These are phyloP conservation scores for Cliona cf. orientalis DNA, from an alignment of 37 sponge, comb jelly and placozoan species.

Conservation along the genomic window DNA sequence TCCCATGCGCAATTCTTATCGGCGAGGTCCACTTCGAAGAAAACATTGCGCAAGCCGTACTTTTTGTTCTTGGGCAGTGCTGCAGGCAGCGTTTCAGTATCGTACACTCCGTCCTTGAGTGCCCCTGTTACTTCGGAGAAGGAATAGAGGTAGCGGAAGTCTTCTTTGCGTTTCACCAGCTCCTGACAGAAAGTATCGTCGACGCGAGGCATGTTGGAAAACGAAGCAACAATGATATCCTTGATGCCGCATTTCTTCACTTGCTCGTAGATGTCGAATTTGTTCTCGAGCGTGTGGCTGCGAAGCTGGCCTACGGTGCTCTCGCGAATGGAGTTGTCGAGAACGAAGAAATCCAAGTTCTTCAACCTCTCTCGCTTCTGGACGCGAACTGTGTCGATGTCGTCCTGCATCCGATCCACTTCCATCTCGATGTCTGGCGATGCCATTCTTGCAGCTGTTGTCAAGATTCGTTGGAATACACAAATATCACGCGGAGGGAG, in stretches of 20 bases:
- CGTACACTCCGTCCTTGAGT: constrained; percentile 37
- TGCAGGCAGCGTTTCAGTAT: constrained; percentile 66
- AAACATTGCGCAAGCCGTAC: constrained; percentile 61
- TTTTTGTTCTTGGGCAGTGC: constrained; percentile 70
- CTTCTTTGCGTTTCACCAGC: constrained; percentile 54
- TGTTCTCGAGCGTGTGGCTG: constrained; percentile 86
- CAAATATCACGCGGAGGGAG: too few species aligned
- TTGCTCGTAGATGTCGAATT: constrained; percentile 67
- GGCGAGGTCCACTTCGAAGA: constrained; percentile 79
- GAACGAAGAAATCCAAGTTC: constrained; percentile 74
- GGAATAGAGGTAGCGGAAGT: constrained; percentile 52
- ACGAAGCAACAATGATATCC: constrained; percentile 82
- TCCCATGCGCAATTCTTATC: constrained; percentile 48
- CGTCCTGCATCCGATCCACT: too few species aligned
- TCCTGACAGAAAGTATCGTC: constrained; percentile 79
- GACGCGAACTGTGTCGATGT: constrained; percentile 1
- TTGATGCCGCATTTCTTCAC: constrained; percentile 77
- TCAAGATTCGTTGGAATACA: too few species aligned
- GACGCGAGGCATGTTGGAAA: constrained; percentile 73
- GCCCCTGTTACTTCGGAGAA: constrained; percentile 77
- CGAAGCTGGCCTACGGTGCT: constrained; percentile 88
- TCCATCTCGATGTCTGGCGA: too few species aligned
- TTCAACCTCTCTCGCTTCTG: constrained; percentile 57
- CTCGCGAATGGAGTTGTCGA: constrained; percentile 95
- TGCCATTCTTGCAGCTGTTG: too few species aligned